Base-by-base conservation (phyloP, 2,888 invertebrate species). In the Luffia ferchaultella region DNA sequence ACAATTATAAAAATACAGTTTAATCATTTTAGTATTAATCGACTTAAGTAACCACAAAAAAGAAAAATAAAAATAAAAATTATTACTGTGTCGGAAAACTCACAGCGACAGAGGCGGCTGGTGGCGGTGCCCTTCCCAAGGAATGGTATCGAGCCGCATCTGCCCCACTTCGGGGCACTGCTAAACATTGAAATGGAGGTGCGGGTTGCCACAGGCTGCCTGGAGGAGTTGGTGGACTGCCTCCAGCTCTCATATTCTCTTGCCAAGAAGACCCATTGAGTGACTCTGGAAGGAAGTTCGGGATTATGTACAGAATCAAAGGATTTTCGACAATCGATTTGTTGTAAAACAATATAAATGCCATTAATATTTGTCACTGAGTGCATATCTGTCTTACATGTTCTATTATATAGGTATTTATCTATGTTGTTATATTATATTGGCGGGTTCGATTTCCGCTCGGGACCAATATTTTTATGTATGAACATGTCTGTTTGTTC, bases 141-240 rank as follows among this genome's bases (percentile, higher is more conserved):
- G 82, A 82, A 56, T 80, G 78, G 57, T 75, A 82, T 15, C 69
- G 57, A 1, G 74, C 67, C 0, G 72, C 54, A 18, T 70, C 71
- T 7, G 5, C 2, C 5, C 30, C 30, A 30, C 30, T 30, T 30
- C 30, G 3, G 5, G 30, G 57, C 0, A 78, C 75, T 0, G 66
- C 57, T 51, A 80, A 62, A 52, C 77, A 76, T 57, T 83, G 82
- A 62, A 80, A 82, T 0, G 78, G 76, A 1, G 83, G 83, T 51
- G 83, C 79, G 1, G 82, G 82, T 59, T 73, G 75, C 83, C 83
- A 83, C 50, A 75, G 55, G 56, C 77, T 78, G 54, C 73, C 75
- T 7, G 78, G 73, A 1, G 83, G 76, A 1, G 80, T 69, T 0
- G 76, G 78, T 1, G 77, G 72, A 17, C 72, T 66, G 2, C 17